Conservation (phyloP, 92 coral and sea anemone species). For the Siderastrea radians region DNA sequence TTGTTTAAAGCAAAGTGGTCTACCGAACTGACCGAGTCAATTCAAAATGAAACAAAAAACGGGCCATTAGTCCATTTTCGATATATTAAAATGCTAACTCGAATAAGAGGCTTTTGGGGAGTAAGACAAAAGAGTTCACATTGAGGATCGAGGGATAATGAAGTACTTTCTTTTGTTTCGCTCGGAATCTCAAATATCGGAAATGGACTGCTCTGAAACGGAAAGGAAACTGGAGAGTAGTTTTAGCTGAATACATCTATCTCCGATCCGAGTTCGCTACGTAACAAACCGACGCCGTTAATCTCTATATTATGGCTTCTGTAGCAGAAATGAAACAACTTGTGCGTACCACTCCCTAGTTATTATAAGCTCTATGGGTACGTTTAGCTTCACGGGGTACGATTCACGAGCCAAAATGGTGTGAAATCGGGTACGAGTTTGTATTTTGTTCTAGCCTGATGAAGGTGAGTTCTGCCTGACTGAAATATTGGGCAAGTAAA, state of each 20-base stretch:
- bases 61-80: constrained; percentile 11
- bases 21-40: neutral
- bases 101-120: constrained; percentile 6
- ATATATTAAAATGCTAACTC: neutral
- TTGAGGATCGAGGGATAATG: neutral
- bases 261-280: no score
- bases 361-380: no score
- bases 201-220: neutral
- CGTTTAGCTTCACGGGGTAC: no score
- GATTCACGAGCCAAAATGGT: no score
- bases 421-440: no score
- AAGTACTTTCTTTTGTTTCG: neutral
- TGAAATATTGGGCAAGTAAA: no score
- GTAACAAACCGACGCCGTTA: no score
- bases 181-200: neutral
- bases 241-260: neutral
- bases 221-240: neutral
- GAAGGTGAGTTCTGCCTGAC: no score
- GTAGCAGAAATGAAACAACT: no score
- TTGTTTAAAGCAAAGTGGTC: neutral
- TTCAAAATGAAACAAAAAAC: neutral
- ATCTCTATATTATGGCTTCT: no score
- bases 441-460: no score
- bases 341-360: no score
- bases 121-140: neutral